Evolutionary conservation across 2,113 vertebrate genomes (phyloP), one percentile per base, ranked within the genome.

Genomic region (Cheirogaleus medius): DNA sequence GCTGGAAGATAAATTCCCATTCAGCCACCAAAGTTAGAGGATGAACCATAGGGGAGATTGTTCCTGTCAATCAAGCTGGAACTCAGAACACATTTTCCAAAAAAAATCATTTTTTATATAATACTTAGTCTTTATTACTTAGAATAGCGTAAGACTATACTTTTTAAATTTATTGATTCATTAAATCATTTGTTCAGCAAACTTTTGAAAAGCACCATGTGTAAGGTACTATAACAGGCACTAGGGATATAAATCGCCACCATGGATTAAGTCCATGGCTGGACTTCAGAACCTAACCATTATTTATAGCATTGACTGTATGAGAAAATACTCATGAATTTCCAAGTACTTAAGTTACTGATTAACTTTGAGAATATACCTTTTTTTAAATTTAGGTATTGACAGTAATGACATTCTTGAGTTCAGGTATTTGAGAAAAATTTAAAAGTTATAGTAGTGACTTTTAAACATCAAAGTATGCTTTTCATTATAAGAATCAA

Each of bases 401-500:
- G 18, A 60, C 11, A 39, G 11, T n/a, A 91, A 77, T 83, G 42
- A 86, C 80, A 76, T 81, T 44, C 76, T 92, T 96, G 15, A 94
- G 64, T 80, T 95, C 8, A 90, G 56, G 20, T 83, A 34, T 84
- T 89, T 87, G n/a, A 94, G 71, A 58, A 90, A 89, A 95, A 10
- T 77, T 80, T 63, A 29, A 49, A 96, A 87, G 15, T 92, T 96
- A 29, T 47, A 47, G 66, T 87, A 39, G 0, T 96, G 54, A 89
- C 49, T 68, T 83, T 87, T 54, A 87, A 85, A 94, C 77, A 60
- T 95, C 21, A 54, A 2, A 80, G 18, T 91, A 39, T 97, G 52
- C 20, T 93, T 92, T 96, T 91, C 25, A 73, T 73, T 85, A 80
- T 89, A 69, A 93, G 32, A 94, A 76, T 68, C 60, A 88, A 80